These are phyloP conservation scores for Sesamia nonagrioides DNA, from an alignment of 1,140 invertebrate species.

Conservation along the genomic window DNA sequence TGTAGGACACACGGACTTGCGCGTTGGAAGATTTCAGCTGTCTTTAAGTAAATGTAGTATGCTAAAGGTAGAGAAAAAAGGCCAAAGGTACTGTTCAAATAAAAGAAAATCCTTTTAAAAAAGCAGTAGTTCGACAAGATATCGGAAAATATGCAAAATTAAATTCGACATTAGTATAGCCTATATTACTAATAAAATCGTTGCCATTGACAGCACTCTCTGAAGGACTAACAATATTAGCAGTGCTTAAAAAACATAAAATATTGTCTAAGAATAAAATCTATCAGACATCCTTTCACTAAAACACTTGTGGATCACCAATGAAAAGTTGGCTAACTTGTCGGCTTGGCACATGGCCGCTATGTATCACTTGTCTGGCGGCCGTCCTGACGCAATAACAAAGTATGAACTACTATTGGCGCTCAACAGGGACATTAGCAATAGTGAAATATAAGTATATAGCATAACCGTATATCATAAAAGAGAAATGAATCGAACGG, in stretches of 20 bases:
- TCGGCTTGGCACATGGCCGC: slow-evolving; percentile 13
- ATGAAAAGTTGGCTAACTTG: slow-evolving; percentile 24
- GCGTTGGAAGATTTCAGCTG: neutral
- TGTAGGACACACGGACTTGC: slow-evolving; percentile 52
- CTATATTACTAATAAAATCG: too few species aligned
- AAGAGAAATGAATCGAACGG: slow-evolving; percentile 23
- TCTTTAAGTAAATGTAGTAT: neutral
- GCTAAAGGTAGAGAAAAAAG: too few species aligned
- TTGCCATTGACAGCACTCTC: too few species aligned
- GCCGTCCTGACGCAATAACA: slow-evolving; percentile 42
- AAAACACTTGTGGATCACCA: slow-evolving; percentile 20
- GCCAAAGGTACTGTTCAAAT: too few species aligned
- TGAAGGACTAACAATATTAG: too few species aligned
- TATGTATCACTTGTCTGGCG: slow-evolving; percentile 45
- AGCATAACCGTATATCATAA: slow-evolving; percentile 10
- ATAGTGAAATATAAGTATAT: slow-evolving; percentile 10
- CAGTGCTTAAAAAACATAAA: too few species aligned
- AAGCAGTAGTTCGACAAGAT: too few species aligned
- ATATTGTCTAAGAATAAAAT: too few species aligned
- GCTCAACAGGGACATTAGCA: slow-evolving; percentile 47
- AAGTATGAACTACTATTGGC: slow-evolving; percentile 39
- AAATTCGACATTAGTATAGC: too few species aligned
- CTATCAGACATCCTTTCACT: too few species aligned
- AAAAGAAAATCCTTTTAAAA: too few species aligned
- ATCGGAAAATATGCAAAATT: too few species aligned